phyloP scores from a whole-genome alignment of 1,140 invertebrate species.

The Panagrolaimus sp. region DNA sequence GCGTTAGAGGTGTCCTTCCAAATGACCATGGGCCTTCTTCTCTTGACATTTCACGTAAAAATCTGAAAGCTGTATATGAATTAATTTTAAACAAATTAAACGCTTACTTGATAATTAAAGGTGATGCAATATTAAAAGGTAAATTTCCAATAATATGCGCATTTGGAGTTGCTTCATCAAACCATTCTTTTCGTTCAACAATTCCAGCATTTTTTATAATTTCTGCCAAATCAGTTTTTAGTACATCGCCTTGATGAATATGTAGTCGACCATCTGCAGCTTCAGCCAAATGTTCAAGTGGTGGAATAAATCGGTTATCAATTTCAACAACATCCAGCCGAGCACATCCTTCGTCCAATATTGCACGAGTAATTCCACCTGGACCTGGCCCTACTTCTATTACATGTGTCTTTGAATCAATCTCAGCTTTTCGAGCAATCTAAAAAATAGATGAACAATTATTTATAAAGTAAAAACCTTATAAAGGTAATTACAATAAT shows the following conservation, averaged over 20 bases:
- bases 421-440: constrained; percentile 62
- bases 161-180: constrained; percentile 55
- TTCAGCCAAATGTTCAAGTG: constrained; percentile 73
- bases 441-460: constrained; percentile 18
- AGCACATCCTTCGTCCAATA: constrained; percentile 70
- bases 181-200: constrained; percentile 18
- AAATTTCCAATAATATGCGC: constrained; percentile 84
- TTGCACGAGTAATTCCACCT: constrained; percentile 83
- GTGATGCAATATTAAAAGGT: constrained; percentile 90
- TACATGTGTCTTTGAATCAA: constrained; percentile 67
- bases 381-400: constrained; percentile 89
- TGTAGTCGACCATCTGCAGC: constrained; percentile 67
- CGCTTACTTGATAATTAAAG: constrained; percentile 71
- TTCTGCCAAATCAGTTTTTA: constrained; percentile 71
- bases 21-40: constrained; percentile 72
- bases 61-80: constrained; percentile 63
- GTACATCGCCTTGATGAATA: constrained; percentile 77
- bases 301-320: constrained; percentile 79
- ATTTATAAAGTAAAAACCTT: constrained; percentile 5
- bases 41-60: constrained; percentile 74
- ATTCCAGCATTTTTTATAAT: constrained; percentile 65
- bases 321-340: constrained; percentile 84
- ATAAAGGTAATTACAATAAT: too few species aligned
- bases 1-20: constrained; percentile 77
- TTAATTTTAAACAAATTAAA: constrained; percentile 62